Evolutionary conservation across 1,140 invertebrate genomes (phyloP), one percentile per base, ranked within the genome.

Genomic region (Hycleus phaleratus): DNA sequence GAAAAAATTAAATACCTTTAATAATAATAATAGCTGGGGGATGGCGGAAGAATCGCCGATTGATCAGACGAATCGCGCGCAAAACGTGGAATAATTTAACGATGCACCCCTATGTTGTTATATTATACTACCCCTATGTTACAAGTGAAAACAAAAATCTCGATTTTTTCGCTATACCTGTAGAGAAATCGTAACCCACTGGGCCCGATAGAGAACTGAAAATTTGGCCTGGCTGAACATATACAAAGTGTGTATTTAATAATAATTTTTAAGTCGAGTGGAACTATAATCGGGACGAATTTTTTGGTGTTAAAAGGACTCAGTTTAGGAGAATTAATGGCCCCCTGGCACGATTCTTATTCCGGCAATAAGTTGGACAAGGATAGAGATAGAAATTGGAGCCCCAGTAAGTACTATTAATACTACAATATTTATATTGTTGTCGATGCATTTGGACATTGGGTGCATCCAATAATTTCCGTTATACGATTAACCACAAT

Each of bases 271-370:
- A 70, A 64, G 69, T 66, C 62, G 69, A 71, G 60, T 62, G 66
- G 51, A 32, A 32, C 32, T 32, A 18, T 18, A 18, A 18, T 18
- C 18, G 18, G 18, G 18, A 18, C 18, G 32, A 7, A 32, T 32
- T 32, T 32, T 32, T 32, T 32, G 26, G 54, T 46, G 40, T 71
- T 68, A 72, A 32, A 72, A 71, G 62, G 70, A 67, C 58, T 62
- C 69, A 72, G 70, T 71, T 71, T 71, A 71, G 68, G 69, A 72
- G 69, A 72, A 72, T 65, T 72, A 72, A 72, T 72, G 69, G 60
- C 59, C 52, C 56, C 70, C 69, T 62, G 68, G 32, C 32, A 3
- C 32, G 7, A 32, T 32, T 32, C 7, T 32, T 32, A 32, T 18
- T 18, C 18, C 18, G 18, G 18, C 18, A 32, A 32, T 32, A 32